Conservation (phyloP, 2,113 vertebrate species). For the Spheniscus mendiculus region DNA sequence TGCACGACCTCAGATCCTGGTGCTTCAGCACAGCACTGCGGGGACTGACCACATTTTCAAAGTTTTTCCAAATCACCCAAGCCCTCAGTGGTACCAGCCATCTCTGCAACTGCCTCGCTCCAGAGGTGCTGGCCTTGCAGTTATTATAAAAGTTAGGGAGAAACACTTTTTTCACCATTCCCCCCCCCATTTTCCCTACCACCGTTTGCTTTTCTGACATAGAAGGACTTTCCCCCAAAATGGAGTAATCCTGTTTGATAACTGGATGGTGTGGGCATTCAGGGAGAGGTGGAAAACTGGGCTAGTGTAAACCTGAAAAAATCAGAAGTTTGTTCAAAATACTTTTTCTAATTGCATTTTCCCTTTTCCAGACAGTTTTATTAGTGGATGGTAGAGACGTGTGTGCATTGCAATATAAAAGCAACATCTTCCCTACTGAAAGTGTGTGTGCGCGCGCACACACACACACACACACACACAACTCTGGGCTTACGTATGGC, state of each 20-base stretch:
- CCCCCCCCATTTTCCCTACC: background rate
- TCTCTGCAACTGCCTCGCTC: background rate
- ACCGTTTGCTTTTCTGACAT: background rate
- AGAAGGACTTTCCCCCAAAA: background rate
- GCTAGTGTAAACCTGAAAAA: background rate
- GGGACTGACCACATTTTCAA: background rate
- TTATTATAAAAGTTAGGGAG: background rate
- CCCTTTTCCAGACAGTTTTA: background rate
- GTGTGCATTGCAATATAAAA: background rate
- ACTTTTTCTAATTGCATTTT: background rate
- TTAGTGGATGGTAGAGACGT: background rate
- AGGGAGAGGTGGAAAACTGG: background rate
- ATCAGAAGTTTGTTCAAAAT: background rate
- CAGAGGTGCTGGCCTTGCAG: background rate
- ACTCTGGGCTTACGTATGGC: background rate
- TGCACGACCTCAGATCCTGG: background rate
- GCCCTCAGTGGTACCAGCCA: background rate
- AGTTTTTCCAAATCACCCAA: background rate
- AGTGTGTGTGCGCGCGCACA: background rate
- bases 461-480: too few relatives aligned
- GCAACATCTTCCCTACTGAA: background rate
- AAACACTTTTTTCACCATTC: background rate
- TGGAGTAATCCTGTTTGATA: background rate
- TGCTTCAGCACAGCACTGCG: background rate
- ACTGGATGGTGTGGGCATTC: background rate